These are phyloP conservation scores for Sebastes trivittatus DNA, from an alignment of 2,797 vertebrate genomes.

Conservation along the genomic window DNA sequence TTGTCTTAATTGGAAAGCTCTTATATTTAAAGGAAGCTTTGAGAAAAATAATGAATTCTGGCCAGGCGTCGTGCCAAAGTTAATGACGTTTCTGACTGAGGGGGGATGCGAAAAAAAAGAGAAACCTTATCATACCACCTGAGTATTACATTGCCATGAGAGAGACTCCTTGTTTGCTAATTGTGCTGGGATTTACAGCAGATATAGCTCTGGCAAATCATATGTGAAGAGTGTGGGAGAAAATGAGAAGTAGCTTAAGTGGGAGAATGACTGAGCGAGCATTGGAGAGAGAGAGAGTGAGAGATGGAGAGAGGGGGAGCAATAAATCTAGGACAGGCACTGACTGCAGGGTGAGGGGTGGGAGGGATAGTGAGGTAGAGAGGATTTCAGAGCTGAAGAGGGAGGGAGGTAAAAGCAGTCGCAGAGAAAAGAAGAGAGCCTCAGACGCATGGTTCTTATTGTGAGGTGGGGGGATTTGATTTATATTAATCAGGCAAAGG, in stretches of 20 bases:
- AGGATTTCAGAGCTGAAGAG: slow-evolving; percentile 56
- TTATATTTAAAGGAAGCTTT: slow-evolving; percentile 1
- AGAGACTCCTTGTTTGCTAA: slow-evolving; percentile 49
- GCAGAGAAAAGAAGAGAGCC: slow-evolving; percentile 4
- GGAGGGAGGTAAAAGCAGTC: slow-evolving; percentile 35
- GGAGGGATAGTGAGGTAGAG: slow-evolving; percentile 59
- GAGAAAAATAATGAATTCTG: not conserved
- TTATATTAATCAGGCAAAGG: slow-evolving; percentile 46
- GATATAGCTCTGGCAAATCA: slow-evolving; percentile 46
- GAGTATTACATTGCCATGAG: slow-evolving; percentile 6
- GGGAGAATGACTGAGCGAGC: slow-evolving; percentile 60
- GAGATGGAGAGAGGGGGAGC: slow-evolving; percentile 9
- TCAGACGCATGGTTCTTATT: slow-evolving; percentile 42
- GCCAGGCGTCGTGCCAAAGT: slow-evolving; percentile 9
- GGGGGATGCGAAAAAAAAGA: slow-evolving; percentile 1
- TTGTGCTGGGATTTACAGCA: slow-evolving; percentile 57
- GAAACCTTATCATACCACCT: slow-evolving; percentile 29
- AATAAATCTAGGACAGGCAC: slow-evolving; percentile 82
- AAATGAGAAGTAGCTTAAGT: slow-evolving; percentile 67
- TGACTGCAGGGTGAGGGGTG: slow-evolving; percentile 80
- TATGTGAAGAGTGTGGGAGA: slow-evolving; percentile 54
- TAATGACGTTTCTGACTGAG: slow-evolving; percentile 15
- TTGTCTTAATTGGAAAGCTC: slow-evolving; percentile 4
- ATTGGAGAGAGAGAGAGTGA: slow-evolving; percentile 18
- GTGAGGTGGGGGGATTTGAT: slow-evolving; percentile 52